Conservation (phyloP, 2,888 invertebrate genomes). For the Lordiphosa fenestrarum region DNA sequence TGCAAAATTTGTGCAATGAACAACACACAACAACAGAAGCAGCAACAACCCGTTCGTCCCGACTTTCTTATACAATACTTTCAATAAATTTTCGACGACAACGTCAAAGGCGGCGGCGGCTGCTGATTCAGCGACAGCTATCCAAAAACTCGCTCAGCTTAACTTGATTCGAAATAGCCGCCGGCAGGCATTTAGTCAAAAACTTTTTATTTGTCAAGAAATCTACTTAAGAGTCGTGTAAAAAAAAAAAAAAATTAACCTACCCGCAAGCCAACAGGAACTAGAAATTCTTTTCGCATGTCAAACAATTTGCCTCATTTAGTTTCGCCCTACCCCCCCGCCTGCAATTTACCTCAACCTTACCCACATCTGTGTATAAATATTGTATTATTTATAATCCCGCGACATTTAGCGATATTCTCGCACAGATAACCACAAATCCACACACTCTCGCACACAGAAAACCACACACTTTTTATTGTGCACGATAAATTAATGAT, state of each 20-base stretch:
- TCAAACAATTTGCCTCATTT: conserved; percentile 40
- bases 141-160: conserved; percentile 3
- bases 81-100: conserved; percentile 2
- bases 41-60: conserved; percentile 13
- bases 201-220: too few relatives aligned
- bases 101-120: conserved; percentile 3
- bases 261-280: too few relatives aligned
- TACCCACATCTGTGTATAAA: conserved; percentile 8
- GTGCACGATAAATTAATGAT: conserved; percentile 65
- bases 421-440: conserved; percentile 16
- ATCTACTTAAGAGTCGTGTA: too few relatives aligned
- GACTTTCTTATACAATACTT: conserved; percentile 35
- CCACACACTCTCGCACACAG: conserved; percentile 8
- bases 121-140: conserved; percentile 6
- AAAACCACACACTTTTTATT: conserved; percentile 38
- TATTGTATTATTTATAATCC: conserved; percentile 34
- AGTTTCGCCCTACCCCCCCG: conserved; percentile 13
- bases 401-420: conserved; percentile 26
- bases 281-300: conserved; percentile 18
- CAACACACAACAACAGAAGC: conserved; percentile 1
- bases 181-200: too few relatives aligned
- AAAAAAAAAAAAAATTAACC: too few relatives aligned
- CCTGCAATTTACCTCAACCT: conserved; percentile 15
- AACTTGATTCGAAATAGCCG: too few relatives aligned
- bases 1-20: conserved; percentile 40